Evolutionary conservation across 2,888 invertebrate genomes (phyloP).

Genomic region (Euplagia quadripunctaria): DNA sequence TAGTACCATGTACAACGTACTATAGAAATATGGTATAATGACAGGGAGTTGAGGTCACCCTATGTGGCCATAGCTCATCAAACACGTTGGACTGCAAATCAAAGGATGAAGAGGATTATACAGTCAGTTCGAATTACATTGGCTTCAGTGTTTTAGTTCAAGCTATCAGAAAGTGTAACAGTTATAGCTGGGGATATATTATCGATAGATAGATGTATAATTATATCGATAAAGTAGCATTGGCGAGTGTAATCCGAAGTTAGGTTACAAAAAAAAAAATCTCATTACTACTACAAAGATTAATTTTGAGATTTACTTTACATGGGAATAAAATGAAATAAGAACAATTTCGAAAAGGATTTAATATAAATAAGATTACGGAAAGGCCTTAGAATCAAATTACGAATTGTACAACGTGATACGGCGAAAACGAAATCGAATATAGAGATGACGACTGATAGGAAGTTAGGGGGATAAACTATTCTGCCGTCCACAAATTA

Average conservation of each 20-base stretch:
- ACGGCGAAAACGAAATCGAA: not conserved
- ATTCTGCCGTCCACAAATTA: not conserved
- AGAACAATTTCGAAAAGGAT: not conserved
- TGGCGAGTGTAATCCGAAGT: not conserved
- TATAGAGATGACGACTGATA: not conserved
- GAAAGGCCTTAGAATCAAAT: not conserved
- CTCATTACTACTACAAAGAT: not conserved
- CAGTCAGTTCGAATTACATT: fast-evolving
- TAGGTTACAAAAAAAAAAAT: not conserved
- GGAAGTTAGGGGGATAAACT: not conserved
- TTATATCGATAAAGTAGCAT: not conserved
- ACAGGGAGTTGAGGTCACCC: not conserved
- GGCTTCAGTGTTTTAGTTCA: too few species aligned
- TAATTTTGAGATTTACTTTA: not conserved
- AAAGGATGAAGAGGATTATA: not conserved
- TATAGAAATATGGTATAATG: not conserved
- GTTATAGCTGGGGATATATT: too few species aligned
- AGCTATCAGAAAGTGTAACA: not conserved
- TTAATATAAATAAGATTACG: not conserved
- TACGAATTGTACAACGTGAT: not conserved
- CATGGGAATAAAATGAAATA: not conserved
- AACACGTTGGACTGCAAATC: not conserved
- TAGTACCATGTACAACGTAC: not conserved
- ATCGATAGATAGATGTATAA: not conserved
- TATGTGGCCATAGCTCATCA: too few species aligned